Base-by-base conservation (phyloP, 2,797 vertebrate species). In the Gastrophryne carolinensis region DNA sequence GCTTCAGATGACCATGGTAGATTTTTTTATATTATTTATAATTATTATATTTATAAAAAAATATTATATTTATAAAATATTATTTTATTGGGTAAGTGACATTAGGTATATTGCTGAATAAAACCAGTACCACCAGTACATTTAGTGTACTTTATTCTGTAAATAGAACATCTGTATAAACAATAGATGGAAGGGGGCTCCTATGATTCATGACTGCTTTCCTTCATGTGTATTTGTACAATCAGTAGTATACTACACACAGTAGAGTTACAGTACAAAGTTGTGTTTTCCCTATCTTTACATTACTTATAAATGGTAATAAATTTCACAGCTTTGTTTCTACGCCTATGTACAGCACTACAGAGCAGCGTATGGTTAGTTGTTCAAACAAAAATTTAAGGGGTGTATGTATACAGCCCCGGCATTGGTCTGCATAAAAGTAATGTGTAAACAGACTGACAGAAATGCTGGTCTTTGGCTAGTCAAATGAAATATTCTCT, bases 401-500 rank as follows among this genome's bases (percentile, higher is more conserved):
- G 8, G 44, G 53, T 39, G 29, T 61, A n/a, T 9, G 17, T 37
- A 72, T 61, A 80, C 56, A 72, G 65, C 80, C 63, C 63, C 3
- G 78, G 11, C 54, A 44, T 39, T 79, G 77, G 69, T 54, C 63
- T 73, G 80, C 75, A 80, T 71, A 81, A 83, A 80, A 26, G 79
- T 57, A 65, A 15, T 13, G 62, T 73, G 61, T 83, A 79, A 79
- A 77, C 77, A 85, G 84, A 85, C 84, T 84, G 84, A 82, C 82
- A 70, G 75, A 69, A 62, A 73, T 71, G 8, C 49, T 75, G 79
- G 80, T 84, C 82, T 87, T 86, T 88, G 84, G 83, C 79, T 81
- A 77, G 39, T 83, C 34, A 81, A 83, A 65, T 5, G 37, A 54
- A 60, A 77, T 3, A 81, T 72, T 80, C 21, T 69, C 60, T 37